Evolutionary conservation across 2,888 invertebrate genomes (phyloP), one percentile per base, ranked within the genome.

Genomic region (Protophormia terraenovae): DNA sequence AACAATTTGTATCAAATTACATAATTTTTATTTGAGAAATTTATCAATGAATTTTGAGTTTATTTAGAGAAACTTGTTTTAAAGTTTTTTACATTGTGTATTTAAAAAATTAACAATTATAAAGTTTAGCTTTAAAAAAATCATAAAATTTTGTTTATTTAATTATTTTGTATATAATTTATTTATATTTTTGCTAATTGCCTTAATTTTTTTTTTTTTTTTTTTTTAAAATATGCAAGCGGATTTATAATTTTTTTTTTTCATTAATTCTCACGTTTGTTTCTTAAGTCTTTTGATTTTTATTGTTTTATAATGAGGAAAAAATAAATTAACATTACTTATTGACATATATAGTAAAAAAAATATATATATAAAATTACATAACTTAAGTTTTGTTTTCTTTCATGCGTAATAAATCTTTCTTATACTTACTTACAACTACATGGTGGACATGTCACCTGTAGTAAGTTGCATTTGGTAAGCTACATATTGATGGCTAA

Each of bases 211-310:
- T n/a, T n/a, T n/a, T n/a, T n/a, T n/a, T n/a, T n/a, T n/a, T n/a
- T n/a, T n/a, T n/a, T 41, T 41, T n/a, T 22, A 35, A 62, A 38
- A n/a, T 38, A n/a, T 58, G 16, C 2, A 72, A 53, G 10, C 5
- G 45, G 55, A 32, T 73, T 58, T 72, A 3, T 27, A 38, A 24
- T 66, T 4, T 66, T 2, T 1, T 35, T 22, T 62, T 41, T n/a
- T n/a, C n/a, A 12, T 71, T 32, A 16, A 58, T 45, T 47, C 71
- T 45, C 55, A 47, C 6, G 55, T 66, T 77, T 77, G 29, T 77
- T 3, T 77, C 77, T 77, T 62, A 62, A 77, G 60, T 77, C 72
- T 76, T 66, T 76, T 27, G 60, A n/a, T 75, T 84, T 38, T 53
- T 24, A 41, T 55, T 53, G 14, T 24, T 53, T 53, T 41, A 12